Conservation (phyloP, 2,797 vertebrate genomes). For the Rhynchotus rufescens region DNA sequence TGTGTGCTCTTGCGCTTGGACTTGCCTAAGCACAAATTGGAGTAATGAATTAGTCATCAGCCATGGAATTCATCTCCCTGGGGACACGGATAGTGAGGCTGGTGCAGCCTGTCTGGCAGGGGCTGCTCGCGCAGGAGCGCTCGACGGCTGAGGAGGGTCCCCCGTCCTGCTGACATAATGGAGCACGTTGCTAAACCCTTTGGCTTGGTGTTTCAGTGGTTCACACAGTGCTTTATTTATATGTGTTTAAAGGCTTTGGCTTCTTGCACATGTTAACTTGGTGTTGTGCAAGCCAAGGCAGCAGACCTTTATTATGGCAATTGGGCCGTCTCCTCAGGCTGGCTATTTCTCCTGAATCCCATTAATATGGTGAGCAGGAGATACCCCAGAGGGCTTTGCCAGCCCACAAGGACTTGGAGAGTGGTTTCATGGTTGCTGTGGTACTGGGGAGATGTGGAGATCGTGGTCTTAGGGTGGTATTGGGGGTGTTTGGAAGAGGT, state of each 20-base stretch:
- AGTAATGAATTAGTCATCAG: constrained; percentile 53
- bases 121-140: constrained; percentile 21
- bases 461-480: not conserved
- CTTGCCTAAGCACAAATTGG: constrained; percentile 13
- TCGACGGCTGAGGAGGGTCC: not conserved
- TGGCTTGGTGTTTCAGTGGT: not conserved
- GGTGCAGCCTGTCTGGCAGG: constrained; percentile 2
- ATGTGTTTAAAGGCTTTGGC: not conserved
- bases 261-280: not conserved
- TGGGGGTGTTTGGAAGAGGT: not conserved
- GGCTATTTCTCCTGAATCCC: not conserved
- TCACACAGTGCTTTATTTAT: rapidly evolving
- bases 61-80: constrained; percentile 34
- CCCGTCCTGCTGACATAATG: not conserved
- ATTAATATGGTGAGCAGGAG: not conserved
- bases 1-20: constrained; percentile 3
- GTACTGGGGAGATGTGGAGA: not conserved
- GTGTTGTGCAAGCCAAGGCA: not conserved
- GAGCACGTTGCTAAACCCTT: not conserved
- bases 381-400: not conserved
- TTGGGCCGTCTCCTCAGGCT: not conserved
- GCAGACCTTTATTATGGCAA: not conserved
- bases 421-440: not conserved
- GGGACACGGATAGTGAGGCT: not conserved
- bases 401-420: not conserved